phyloP scores from a whole-genome alignment of 2,888 invertebrate genomes.

The Hemithea aestivaria region DNA sequence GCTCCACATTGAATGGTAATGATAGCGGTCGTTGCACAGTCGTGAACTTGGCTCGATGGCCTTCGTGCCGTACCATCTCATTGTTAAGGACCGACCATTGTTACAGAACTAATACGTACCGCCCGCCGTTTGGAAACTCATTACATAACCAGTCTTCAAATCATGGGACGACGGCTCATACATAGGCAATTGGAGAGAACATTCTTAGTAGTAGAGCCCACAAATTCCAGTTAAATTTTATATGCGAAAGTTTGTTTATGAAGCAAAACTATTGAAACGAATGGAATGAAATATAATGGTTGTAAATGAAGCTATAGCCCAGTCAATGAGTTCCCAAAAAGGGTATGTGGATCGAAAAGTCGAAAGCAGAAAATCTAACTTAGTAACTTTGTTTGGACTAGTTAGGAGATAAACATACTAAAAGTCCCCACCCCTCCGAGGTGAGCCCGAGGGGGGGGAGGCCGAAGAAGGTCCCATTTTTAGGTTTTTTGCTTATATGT shows the following conservation, averaged over 20 bases:
- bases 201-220: slow-evolving; percentile 5
- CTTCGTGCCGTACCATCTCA: slow-evolving; percentile 56
- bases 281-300: too few relatives aligned
- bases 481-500: too few relatives aligned
- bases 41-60: slow-evolving; percentile 68
- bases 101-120: slow-evolving; percentile 31
- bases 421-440: too few relatives aligned
- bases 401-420: too few relatives aligned
- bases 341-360: too few relatives aligned
- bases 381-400: too few relatives aligned
- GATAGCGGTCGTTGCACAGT: slow-evolving; percentile 68
- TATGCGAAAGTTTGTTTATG: slow-evolving; percentile 7
- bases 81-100: slow-evolving; percentile 44
- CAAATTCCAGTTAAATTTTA: slow-evolving; percentile 1
- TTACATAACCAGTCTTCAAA: slow-evolving; percentile 22
- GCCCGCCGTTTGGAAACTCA: slow-evolving; percentile 20
- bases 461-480: too few relatives aligned
- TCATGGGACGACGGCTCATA: slow-evolving; percentile 17
- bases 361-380: too few relatives aligned
- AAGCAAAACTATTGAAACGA: too few relatives aligned
- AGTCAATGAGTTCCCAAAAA: too few relatives aligned
- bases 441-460: too few relatives aligned
- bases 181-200: slow-evolving; percentile 15
- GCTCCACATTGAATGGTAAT: slow-evolving; percentile 63
- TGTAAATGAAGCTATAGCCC: too few relatives aligned